Evolutionary conservation across 2,797 vertebrate species (phyloP).

Genomic region (Xiphophorus birchmanni): DNA sequence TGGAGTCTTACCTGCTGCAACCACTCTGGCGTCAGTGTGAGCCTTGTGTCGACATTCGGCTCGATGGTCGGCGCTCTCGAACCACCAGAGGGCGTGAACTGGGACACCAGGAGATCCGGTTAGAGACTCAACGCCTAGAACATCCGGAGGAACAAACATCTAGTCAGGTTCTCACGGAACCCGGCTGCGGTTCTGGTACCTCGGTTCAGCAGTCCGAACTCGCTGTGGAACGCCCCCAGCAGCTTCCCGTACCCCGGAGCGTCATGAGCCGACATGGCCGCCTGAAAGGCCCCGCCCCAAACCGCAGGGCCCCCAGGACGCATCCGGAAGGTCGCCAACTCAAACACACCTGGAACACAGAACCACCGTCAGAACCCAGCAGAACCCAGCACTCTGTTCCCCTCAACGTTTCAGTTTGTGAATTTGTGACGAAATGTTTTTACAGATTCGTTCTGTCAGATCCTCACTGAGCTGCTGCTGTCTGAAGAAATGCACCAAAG

Average conservation of each 20-base stretch:
- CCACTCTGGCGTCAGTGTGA: slow-evolving; percentile 88
- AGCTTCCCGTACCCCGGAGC: slow-evolving; percentile 84
- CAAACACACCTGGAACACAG: slow-evolving; percentile 85
- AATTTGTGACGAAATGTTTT: too few relatives aligned
- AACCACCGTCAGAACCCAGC: neutral
- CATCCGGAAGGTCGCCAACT: slow-evolving; percentile 90
- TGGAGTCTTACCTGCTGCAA: slow-evolving; percentile 86
- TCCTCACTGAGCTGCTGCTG: too few relatives aligned
- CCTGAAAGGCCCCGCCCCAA: slow-evolving; percentile 86
- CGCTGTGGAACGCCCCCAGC: slow-evolving; percentile 88
- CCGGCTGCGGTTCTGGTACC: slow-evolving; percentile 67
- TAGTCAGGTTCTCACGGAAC: too few relatives aligned
- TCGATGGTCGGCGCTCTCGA: slow-evolving; percentile 83
- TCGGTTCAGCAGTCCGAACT: slow-evolving; percentile 88
- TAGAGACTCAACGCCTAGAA: neutral
- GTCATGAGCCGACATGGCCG: slow-evolving; percentile 79
- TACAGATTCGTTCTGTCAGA: too few relatives aligned
- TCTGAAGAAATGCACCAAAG: too few relatives aligned
- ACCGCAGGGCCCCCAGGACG: slow-evolving; percentile 88
- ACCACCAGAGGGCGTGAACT: slow-evolving; percentile 94
- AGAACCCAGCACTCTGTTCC: too few relatives aligned
- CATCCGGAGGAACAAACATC: too few relatives aligned
- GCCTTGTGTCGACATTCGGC: slow-evolving; percentile 84
- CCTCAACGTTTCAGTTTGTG: too few relatives aligned
- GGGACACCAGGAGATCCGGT: slow-evolving; percentile 2